These are phyloP conservation scores for Asobara japonica DNA, from an alignment of 1,140 invertebrate species.

Conservation along the genomic window DNA sequence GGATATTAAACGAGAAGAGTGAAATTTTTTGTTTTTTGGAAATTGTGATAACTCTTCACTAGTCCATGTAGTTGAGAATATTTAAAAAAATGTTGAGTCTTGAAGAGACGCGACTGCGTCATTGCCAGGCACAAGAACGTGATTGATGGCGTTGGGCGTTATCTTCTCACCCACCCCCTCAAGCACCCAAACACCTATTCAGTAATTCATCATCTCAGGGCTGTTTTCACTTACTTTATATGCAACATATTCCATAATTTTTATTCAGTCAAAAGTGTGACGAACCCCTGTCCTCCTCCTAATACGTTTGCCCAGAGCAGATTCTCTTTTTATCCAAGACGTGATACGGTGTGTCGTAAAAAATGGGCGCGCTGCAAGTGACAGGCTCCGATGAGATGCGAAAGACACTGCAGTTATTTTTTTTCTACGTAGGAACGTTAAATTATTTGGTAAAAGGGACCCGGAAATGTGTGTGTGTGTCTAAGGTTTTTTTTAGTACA, in stretches of 20 bases:
- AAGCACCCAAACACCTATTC: conserved; percentile 25
- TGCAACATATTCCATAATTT: conserved; percentile 68
- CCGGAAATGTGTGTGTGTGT: too few relatives aligned
- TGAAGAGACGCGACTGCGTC: conserved; percentile 52
- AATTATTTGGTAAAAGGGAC: too few relatives aligned
- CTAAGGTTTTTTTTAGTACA: too few relatives aligned
- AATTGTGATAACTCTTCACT: too few relatives aligned
- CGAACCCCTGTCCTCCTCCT: neutral
- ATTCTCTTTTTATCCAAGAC: neutral
- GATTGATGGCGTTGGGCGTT: conserved; percentile 65
- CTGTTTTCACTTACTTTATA: conserved; percentile 67
- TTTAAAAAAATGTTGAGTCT: neutral
- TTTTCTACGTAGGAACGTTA: too few relatives aligned
- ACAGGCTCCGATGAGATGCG: neutral
- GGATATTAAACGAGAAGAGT: too few relatives aligned
- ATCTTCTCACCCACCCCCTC: conserved; percentile 55
- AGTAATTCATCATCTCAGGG: conserved; percentile 66
- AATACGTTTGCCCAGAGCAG: conserved; percentile 16
- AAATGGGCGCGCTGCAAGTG: neutral
- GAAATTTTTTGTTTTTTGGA: too few relatives aligned
- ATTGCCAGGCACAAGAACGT: conserved; percentile 58
- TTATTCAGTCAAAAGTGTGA: conserved; percentile 61
- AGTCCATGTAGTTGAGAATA: neutral
- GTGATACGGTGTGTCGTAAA: neutral
- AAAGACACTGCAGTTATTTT: neutral